Evolutionary conservation across 2,113 vertebrate species (phyloP).

Genomic region (Periophthalmus modestus): DNA sequence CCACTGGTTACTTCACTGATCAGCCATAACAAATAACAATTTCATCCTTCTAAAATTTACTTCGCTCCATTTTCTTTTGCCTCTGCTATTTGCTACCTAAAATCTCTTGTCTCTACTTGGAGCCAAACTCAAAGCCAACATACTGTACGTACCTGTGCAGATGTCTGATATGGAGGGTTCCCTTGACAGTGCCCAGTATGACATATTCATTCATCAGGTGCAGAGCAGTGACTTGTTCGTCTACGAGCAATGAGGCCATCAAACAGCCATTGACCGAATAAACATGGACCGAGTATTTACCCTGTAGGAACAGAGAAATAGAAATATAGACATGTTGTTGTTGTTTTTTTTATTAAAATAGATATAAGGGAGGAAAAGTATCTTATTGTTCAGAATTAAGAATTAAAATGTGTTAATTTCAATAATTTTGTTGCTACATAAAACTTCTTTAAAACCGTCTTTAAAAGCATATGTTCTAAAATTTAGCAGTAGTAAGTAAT

Average conservation of each 20-base stretch:
- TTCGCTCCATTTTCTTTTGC: too few species aligned
- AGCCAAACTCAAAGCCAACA: too few species aligned
- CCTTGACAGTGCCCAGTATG: slow-evolving; percentile 83
- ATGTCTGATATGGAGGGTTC: slow-evolving; percentile 81
- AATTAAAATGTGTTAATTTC: background rate
- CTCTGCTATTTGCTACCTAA: too few species aligned
- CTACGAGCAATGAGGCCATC: slow-evolving; percentile 79
- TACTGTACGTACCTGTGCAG: slow-evolving; percentile 77
- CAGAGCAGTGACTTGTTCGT: slow-evolving; percentile 86
- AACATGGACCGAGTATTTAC: slow-evolving; percentile 83
- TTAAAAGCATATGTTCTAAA: background rate
- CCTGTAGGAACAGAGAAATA: slow-evolving; percentile 67
- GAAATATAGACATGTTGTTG: background rate
- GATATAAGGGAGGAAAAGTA: too few species aligned
- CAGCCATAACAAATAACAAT: too few species aligned
- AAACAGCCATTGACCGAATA: slow-evolving; percentile 90
- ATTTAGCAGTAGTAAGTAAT: too few species aligned
- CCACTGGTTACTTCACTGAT: too few species aligned
- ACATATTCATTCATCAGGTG: slow-evolving; percentile 85
- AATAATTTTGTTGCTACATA: too few species aligned
- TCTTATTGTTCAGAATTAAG: background rate
- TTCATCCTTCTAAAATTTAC: too few species aligned
- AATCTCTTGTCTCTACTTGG: too few species aligned
- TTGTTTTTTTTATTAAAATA: too few species aligned
- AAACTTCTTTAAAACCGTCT: too few species aligned